Conservation (phyloP, 2,888 invertebrate genomes). For the Zaprionus bogoriensis region DNA sequence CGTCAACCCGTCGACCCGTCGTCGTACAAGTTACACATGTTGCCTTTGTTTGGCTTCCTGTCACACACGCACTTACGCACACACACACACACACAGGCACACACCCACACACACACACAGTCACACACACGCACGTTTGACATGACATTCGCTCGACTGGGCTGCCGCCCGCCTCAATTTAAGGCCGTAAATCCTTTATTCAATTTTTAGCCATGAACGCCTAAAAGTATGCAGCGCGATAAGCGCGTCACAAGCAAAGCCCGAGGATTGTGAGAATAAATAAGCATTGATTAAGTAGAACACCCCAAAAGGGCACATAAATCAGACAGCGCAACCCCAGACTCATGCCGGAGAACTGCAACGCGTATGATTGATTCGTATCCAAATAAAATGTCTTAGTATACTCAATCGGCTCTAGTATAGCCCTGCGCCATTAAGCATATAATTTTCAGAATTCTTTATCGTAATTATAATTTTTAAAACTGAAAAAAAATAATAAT, state of each 20-base stretch:
- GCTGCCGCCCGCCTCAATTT: slow-evolving; percentile 48
- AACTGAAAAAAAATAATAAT: no score
- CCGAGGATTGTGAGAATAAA: slow-evolving; percentile 61
- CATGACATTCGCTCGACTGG: slow-evolving; percentile 61
- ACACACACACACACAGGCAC: slow-evolving; percentile 9
- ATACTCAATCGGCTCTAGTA: no score
- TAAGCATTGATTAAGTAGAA: slow-evolving; percentile 69
- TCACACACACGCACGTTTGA: slow-evolving; percentile 45
- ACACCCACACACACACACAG: slow-evolving; percentile 15
- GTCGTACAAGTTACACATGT: slow-evolving; percentile 72
- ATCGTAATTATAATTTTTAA: no score
- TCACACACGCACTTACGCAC: slow-evolving; percentile 47
- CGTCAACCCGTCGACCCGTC: slow-evolving; percentile 47
- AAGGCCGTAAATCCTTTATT: slow-evolving; percentile 79
- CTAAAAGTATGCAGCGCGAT: slow-evolving; percentile 66
- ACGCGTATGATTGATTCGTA: no score
- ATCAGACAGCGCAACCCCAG: slow-evolving; percentile 25
- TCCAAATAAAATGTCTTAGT: no score
- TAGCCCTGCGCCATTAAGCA: no score
- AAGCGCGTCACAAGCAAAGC: slow-evolving; percentile 66
- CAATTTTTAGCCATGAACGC: slow-evolving; percentile 71
- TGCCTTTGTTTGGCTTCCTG: slow-evolving; percentile 81
- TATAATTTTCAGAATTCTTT: no score
- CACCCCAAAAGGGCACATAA: slow-evolving; percentile 38
- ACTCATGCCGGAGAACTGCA: no score